Evolutionary conservation across 2,797 vertebrate species (phyloP).

Genomic region (Melanotaenia pygmaea): DNA sequence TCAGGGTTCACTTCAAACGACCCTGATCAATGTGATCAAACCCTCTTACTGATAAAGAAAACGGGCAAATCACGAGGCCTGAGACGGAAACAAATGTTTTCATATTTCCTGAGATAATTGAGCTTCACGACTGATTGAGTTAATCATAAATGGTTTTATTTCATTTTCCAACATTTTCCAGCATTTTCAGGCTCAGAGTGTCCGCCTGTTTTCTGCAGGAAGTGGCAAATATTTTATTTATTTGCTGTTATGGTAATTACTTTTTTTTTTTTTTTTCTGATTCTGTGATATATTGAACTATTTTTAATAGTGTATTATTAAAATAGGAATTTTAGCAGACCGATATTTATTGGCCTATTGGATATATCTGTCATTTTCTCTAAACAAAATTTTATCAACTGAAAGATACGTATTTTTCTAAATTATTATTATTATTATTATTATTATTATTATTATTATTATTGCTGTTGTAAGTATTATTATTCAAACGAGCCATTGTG

Average conservation of each 20-base stretch:
- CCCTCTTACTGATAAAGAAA: neutral
- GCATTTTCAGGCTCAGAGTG: neutral
- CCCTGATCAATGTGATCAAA: neutral
- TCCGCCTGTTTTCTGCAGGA: constrained; percentile 12
- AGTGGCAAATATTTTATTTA: neutral
- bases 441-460: too few species aligned
- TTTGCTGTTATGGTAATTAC: neutral
- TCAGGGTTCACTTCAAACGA: neutral
- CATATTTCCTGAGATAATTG: neutral
- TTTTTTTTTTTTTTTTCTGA: neutral
- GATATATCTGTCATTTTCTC: too few species aligned
- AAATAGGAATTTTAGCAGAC: neutral
- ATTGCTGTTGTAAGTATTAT: neutral
- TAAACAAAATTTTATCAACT: too few species aligned
- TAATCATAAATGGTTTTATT: neutral
- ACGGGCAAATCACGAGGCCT: constrained; percentile 1
- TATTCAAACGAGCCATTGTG: neutral
- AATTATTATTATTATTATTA: too few species aligned
- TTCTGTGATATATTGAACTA: neutral
- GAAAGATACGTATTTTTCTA: neutral
- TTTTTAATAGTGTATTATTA: neutral
- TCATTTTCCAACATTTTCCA: neutral
- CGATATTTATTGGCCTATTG: neutral
- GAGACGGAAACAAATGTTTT: neutral
- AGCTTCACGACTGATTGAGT: neutral